Conservation (phyloP, 2,113 vertebrate genomes). For the Bufo bufo region DNA sequence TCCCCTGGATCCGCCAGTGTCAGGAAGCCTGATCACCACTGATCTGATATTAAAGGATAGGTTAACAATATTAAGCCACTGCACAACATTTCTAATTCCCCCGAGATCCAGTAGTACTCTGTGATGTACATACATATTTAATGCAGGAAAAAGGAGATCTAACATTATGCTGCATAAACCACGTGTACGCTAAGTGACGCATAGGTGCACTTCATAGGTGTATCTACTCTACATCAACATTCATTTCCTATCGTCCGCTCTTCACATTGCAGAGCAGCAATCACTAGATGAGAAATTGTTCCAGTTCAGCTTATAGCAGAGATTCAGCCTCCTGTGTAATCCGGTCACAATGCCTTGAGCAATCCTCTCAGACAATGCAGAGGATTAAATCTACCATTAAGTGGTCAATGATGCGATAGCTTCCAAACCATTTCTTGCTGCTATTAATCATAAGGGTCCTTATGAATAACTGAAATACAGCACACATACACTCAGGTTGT, state of each 20-base stretch:
- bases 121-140: no score
- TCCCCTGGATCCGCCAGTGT: no score
- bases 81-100: no score
- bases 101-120: no score
- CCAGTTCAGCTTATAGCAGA: conserved; percentile 5
- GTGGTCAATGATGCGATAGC: conserved; percentile 20
- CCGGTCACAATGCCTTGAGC: background rate
- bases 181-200: background rate
- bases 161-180: background rate
- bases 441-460: background rate
- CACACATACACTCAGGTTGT: background rate
- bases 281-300: background rate
- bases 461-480: background rate
- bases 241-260: background rate
- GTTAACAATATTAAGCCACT: no score
- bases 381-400: conserved; percentile 28
- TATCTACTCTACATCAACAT: background rate
- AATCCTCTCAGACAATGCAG: conserved; percentile 7
- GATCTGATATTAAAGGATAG: no score
- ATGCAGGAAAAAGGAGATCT: background rate
- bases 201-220: background rate
- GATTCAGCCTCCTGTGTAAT: background rate
- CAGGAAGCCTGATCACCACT: no score
- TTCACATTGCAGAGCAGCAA: conserved; percentile 5
- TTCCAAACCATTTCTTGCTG: background rate